Evolutionary conservation across 2,888 invertebrate species (phyloP).

Genomic region (Sarcophaga variegata): DNA sequence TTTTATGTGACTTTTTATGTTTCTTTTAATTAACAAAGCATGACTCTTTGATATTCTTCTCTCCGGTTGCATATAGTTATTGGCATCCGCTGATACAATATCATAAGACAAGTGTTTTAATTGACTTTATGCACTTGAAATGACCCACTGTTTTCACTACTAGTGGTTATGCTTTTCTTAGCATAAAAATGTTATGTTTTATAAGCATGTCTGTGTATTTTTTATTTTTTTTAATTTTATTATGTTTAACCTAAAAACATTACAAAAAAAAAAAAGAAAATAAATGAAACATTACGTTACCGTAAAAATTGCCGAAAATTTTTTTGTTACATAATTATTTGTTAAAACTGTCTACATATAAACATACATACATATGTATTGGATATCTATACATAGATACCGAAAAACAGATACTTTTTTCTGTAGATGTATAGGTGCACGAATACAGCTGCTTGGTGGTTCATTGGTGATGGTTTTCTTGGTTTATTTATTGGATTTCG

Average conservation of each 20-base stretch:
- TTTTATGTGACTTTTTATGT: too few species aligned
- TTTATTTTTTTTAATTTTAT: constrained; percentile 7
- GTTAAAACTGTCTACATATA: neutral
- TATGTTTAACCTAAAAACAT: constrained; percentile 54
- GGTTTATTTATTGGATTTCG: constrained; percentile 15
- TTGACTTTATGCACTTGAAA: constrained; percentile 30
- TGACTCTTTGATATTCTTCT: too few species aligned
- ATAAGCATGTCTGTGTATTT: constrained; percentile 1
- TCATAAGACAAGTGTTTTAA: constrained; percentile 37
- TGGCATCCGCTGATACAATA: neutral
- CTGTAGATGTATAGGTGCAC: constrained; percentile 4
- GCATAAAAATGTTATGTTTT: constrained; percentile 9
- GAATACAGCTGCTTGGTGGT: constrained; percentile 19
- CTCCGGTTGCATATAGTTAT: too few species aligned
- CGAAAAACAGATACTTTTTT: neutral
- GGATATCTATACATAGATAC: too few species aligned
- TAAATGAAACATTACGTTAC: constrained; percentile 62
- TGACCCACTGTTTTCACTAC: neutral
- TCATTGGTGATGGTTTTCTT: constrained; percentile 6
- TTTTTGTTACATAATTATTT: constrained; percentile 61
- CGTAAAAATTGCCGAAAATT: constrained; percentile 64
- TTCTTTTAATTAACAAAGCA: too few species aligned
- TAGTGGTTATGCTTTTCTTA: neutral
- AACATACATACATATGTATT: too few species aligned
- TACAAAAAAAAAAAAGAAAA: too few species aligned